Base-by-base conservation (phyloP, 2,888 invertebrate genomes). In the Dexiosoma caninum region DNA sequence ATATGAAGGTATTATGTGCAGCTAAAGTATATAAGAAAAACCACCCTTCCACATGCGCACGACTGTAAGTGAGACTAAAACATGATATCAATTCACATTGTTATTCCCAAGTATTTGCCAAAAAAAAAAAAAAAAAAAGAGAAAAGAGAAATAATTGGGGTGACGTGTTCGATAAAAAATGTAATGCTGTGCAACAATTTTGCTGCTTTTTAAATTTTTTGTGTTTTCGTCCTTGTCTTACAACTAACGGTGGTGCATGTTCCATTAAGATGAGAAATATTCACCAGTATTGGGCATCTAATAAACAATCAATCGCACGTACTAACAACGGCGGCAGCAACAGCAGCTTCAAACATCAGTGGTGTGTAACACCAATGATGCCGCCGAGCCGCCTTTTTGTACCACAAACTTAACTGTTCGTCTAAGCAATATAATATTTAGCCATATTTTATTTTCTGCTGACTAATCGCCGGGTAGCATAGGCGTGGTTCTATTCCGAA, bases 401-500 rank as follows among this genome's bases (percentile, higher is more conserved):
- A 40, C 35, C 57, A 71, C 16, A 64, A 32, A 37, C 46, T 44
- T 19, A 66, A 46, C 60, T 23, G 9, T 9, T 14, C 14, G 10
- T 32, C 3, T 16, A 23, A 53, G 23, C 40, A 49, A 21, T 21
- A 46, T 12, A 37, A 64, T 66, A 49, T 79, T 80, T 81, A 64
- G 85, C 85, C 84, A 85, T 86, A 85, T 86, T 85, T 83, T 83
- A 84, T 85, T 87, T 88, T 86, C 76, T 88, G 88, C 88, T 88
- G 88, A 88, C 84, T 88, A 88, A 88, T 87, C 84, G 86, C 86
- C 86, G 86, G 87, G 88, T 81, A 74, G 81, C 81, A 86, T 87
- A 88, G 89, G 89, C 89, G 89, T 89, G 89, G 89, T 86, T 85
- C 88, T 84, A 84, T 82, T 62, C 79, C 83, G 85, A 85, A 88